Evolutionary conservation across 2,888 invertebrate genomes (phyloP).

Genomic region (Pseudococcus longispinus): DNA sequence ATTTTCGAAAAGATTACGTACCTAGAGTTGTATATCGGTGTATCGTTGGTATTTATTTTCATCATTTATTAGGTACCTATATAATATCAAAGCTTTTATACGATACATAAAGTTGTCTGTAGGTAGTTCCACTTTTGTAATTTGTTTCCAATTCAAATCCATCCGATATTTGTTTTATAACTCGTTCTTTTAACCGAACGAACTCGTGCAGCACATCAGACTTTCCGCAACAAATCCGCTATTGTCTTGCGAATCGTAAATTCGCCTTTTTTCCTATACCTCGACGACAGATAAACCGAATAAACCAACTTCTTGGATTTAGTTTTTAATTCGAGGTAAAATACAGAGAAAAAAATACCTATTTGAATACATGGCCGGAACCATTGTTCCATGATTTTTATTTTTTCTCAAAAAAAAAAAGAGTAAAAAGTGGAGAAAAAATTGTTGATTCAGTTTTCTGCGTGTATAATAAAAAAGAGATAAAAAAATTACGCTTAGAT

Average conservation of each 20-base stretch:
- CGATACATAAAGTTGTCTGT: background rate
- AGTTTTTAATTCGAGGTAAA: background rate
- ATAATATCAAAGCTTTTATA: background rate
- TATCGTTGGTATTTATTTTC: background rate
- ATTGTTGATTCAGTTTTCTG: background rate
- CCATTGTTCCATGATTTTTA: constrained; percentile 7
- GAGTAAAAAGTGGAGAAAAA: no score
- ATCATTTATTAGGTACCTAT: background rate
- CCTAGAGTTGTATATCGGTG: background rate
- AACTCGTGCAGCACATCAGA: background rate
- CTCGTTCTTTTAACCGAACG: background rate
- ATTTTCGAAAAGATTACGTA: background rate
- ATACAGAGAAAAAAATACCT: background rate
- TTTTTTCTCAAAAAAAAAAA: background rate
- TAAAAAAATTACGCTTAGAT: constrained; percentile 8
- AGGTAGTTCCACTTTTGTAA: background rate
- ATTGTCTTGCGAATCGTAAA: background rate
- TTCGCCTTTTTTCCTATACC: background rate
- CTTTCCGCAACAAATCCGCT: background rate
- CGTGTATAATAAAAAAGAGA: background rate
- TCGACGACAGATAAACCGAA: background rate
- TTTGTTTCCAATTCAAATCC: background rate
- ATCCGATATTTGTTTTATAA: background rate
- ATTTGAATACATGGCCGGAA: background rate
- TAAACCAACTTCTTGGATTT: background rate